Base-by-base conservation (phyloP, 2,113 vertebrate genomes). In the Thryonomys swinderianus region DNA sequence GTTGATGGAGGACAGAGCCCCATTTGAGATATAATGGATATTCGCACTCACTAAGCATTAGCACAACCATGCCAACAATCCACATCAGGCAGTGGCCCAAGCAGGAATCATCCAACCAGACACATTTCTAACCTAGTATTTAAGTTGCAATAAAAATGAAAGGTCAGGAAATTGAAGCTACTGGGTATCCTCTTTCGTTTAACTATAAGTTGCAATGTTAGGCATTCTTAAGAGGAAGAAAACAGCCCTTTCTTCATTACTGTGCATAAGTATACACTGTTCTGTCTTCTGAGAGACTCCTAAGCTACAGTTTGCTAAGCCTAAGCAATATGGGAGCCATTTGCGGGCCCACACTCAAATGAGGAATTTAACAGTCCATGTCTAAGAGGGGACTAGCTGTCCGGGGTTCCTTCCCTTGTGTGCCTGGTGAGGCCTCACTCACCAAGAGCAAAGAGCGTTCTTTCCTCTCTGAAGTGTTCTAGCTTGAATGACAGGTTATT, bases 1-100 rank as follows among this genome's bases (percentile, higher is more conserved):
- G 80, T 71, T 95, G 91, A 51, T 88, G 82, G 7, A 59, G 62
- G 78, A 82, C 51, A 42, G 40, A 78, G 37, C n/a, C 57, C 25
- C 85, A 37, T 93, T 67, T 91, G 90, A 74, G 69, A 88, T n/a
- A 57, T 62, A 53, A 82, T 69, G 25, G 85, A 51, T 92, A 80
- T 59, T 91, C 67, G 12, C 59, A 61, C 45, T 95, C 92, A 45
- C 78, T 88, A 84, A 90, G 66, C 88, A 64, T 92, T 42, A 67
- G 48, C 40, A 74, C 16, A 30, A 82, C 61, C n/a, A 11, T 27
- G 23, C 55, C 13, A 82, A 83, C 34, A 37, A 90, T 30, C 42
- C 61, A 73, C 25, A 59, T 73, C 55, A 82, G 85, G 88, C 88
- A 73, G 78, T 79, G 61, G n/a, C 67, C 93, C 53, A 79, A 80